Conservation (phyloP, 1,140 invertebrate species). For the Trichonephila clavata region DNA sequence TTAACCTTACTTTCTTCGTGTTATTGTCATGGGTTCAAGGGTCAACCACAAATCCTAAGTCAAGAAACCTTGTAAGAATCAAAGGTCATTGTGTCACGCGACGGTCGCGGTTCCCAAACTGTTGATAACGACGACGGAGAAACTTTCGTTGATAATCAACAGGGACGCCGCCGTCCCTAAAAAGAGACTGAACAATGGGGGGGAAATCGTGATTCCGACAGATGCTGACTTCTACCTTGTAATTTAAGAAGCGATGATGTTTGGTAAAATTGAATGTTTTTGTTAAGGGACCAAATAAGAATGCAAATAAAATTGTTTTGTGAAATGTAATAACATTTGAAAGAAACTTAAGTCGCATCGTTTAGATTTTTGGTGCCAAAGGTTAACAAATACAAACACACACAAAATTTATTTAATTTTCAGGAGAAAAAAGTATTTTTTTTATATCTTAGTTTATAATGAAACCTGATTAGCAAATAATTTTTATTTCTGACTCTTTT, state of each 20-base stretch:
- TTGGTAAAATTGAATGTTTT: background rate
- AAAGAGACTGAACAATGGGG: background rate
- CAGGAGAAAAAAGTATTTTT: too few species aligned
- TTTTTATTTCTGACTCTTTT: too few species aligned
- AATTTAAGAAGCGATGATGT: background rate
- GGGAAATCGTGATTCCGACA: background rate
- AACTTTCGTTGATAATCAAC: background rate
- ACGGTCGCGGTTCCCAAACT: background rate
- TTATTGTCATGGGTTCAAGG: conserved; percentile 15
- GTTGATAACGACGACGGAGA: background rate
- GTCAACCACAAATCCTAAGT: conserved; percentile 11
- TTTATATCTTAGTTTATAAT: too few species aligned
- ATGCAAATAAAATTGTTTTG: too few species aligned
- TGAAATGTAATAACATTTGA: too few species aligned
- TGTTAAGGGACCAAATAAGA: too few species aligned
- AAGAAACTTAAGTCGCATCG: too few species aligned
- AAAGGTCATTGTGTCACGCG: conserved; percentile 4
- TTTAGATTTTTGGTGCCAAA: too few species aligned
- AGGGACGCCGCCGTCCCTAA: background rate
- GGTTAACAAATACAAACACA: too few species aligned
- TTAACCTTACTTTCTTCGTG: background rate
- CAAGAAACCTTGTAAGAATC: background rate
- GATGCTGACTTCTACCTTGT: background rate
- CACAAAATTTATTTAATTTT: too few species aligned
- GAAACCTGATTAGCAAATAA: too few species aligned